Evolutionary conservation across 2,797 vertebrate genomes (phyloP).

Genomic region (Platyrinchus mystaceus): DNA sequence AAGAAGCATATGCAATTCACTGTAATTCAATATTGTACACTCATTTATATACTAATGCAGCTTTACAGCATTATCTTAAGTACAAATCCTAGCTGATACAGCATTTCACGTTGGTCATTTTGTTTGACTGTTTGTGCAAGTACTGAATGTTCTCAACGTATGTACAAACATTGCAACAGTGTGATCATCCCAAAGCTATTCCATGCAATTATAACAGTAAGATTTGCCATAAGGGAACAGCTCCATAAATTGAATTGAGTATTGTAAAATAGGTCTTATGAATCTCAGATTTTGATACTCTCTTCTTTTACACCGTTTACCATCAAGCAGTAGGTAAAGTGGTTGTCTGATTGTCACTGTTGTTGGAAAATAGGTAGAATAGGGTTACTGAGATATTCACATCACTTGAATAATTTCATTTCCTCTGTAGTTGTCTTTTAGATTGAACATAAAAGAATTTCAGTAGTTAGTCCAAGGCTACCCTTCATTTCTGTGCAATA

Average conservation of each 20-base stretch:
- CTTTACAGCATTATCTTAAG: not conserved
- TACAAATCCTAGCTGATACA: not conserved
- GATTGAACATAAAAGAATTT: not conserved
- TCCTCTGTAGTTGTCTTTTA: not conserved
- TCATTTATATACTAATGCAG: not conserved
- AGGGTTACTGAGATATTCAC: not conserved
- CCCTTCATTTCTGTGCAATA: not conserved
- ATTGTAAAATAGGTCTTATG: not conserved
- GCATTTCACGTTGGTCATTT: not conserved
- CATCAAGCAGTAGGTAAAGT: not conserved
- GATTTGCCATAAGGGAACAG: not conserved
- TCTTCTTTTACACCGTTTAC: not conserved
- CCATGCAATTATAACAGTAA: not conserved
- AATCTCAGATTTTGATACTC: not conserved
- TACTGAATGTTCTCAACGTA: not conserved
- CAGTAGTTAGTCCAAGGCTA: not conserved
- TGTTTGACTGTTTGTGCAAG: not conserved
- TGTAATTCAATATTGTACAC: not conserved
- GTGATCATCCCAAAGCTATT: not conserved
- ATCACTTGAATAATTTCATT: not conserved
- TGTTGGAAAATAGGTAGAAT: not conserved
- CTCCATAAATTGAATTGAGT: not conserved
- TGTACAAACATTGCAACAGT: not conserved
- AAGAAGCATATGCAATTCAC: not conserved
- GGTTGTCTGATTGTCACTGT: not conserved